phyloP scores from a whole-genome alignment of 2,113 vertebrate genomes.

The Lasiurus borealis region DNA sequence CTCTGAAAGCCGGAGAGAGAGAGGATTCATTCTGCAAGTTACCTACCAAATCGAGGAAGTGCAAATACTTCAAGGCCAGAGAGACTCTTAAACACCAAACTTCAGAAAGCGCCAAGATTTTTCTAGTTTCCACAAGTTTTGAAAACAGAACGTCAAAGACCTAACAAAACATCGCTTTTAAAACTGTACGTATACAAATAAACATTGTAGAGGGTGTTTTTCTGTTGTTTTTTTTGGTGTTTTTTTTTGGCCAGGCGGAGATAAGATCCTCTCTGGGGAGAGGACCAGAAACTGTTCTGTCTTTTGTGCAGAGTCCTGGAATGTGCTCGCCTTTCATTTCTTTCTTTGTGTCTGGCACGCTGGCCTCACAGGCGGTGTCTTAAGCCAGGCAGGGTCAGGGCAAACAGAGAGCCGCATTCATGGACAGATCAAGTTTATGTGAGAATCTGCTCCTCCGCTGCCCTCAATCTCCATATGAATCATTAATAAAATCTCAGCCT shows the following conservation, averaged over 20 bases:
- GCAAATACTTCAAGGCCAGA: slow-evolving; percentile 42
- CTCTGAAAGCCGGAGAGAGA: background rate
- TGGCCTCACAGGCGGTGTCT: slow-evolving; percentile 92
- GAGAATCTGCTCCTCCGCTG: slow-evolving; percentile 96
- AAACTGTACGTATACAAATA: slow-evolving; percentile 85
- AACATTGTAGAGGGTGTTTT: slow-evolving; percentile 86
- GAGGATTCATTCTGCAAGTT: slow-evolving; percentile 9
- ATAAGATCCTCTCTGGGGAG: slow-evolving; percentile 90
- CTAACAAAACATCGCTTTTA: slow-evolving; percentile 75
- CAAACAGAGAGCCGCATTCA: slow-evolving; percentile 98
- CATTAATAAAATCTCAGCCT: slow-evolving; percentile 94
- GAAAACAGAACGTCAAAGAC: slow-evolving; percentile 58
- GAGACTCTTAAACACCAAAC: slow-evolving; percentile 5
- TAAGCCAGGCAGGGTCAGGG: slow-evolving; percentile 94
- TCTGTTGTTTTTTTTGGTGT: slow-evolving; percentile 85
- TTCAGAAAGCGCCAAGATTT: slow-evolving; percentile 42
- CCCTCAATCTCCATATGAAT: slow-evolving; percentile 99
- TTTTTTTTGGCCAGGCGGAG: slow-evolving; percentile 85
- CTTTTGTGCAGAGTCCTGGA: slow-evolving; percentile 91
- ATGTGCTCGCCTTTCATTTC: slow-evolving; percentile 93
- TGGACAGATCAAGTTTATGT: slow-evolving; percentile 99
- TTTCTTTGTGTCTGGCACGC: slow-evolving; percentile 91
- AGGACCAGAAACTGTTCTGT: slow-evolving; percentile 86
- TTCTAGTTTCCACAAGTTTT: slow-evolving; percentile 39
- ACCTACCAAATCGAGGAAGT: slow-evolving; percentile 20